phyloP scores from a whole-genome alignment of 2,797 vertebrate genomes.

The Neostethus bicornis region DNA sequence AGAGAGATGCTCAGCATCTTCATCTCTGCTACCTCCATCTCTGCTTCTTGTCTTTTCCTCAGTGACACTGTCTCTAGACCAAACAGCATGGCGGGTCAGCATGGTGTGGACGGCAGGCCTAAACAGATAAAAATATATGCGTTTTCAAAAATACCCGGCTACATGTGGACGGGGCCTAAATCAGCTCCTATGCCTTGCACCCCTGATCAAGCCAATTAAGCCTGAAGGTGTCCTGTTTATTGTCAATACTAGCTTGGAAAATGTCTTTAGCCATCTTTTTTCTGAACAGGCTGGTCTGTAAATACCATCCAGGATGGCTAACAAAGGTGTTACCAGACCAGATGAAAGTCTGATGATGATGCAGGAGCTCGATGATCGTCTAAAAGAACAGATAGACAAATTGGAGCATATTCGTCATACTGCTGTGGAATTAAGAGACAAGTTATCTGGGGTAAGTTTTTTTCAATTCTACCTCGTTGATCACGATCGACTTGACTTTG shows the following conservation, averaged over 20 bases:
- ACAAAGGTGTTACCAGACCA: conserved; percentile 36
- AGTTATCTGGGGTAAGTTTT: conserved; percentile 63
- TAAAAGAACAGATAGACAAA: conserved; percentile 82
- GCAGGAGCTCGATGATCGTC: conserved; percentile 82
- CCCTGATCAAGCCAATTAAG: no score
- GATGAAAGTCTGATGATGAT: conserved; percentile 82
- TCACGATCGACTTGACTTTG: neutral
- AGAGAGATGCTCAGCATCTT: no score
- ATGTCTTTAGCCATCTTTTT: neutral
- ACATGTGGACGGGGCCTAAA: no score
- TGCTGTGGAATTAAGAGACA: conserved; percentile 74
- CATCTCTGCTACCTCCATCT: no score
- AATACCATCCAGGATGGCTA: conserved; percentile 60
- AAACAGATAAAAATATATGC: no score
- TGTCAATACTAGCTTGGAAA: neutral
- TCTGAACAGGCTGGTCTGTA: neutral
- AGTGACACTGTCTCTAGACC: no score
- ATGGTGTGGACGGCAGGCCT: no score
- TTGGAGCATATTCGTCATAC: conserved; percentile 80
- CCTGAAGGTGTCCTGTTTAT: neutral
- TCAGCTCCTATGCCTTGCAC: no score
- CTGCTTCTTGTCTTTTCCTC: no score
- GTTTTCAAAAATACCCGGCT: no score
- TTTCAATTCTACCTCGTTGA: neutral
- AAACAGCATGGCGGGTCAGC: no score